phyloP scores from a whole-genome alignment of 2,113 vertebrate species.

The Gopherus flavomarginatus region DNA sequence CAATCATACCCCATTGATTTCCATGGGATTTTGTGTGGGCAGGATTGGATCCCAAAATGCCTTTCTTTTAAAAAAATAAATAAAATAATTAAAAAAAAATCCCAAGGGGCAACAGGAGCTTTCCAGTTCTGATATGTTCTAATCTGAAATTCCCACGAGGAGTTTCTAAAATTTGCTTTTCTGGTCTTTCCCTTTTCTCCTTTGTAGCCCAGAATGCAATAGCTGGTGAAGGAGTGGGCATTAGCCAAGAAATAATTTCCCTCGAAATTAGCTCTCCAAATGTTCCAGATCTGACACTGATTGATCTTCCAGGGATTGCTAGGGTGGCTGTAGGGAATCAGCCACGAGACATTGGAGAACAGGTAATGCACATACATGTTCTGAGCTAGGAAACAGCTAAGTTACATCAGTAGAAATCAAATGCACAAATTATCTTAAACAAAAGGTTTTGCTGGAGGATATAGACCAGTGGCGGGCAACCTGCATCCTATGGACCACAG shows the following conservation, averaged over 20 bases:
- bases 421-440: background rate
- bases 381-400: background rate
- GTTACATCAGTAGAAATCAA: background rate
- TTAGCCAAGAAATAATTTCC: conserved; percentile 87
- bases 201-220: conserved; percentile 84
- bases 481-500: too few relatives aligned
- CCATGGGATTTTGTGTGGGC: background rate
- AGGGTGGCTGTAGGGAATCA: conserved; percentile 89
- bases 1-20: background rate
- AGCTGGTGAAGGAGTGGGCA: conserved; percentile 78
- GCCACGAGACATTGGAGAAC: conserved; percentile 84
- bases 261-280: conserved; percentile 82
- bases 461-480: background rate
- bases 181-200: background rate
- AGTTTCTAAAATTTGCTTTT: background rate
- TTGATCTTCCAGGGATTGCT: conserved; percentile 94
- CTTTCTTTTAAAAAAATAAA: background rate
- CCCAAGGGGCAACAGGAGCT: background rate
- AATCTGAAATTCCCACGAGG: background rate
- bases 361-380: conserved; percentile 71
- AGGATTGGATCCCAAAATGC: background rate
- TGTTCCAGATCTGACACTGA: conserved; percentile 91
- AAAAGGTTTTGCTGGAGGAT: background rate
- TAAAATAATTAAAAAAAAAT: background rate
- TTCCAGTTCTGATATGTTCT: background rate